These are phyloP conservation scores for Glyphotaelius pellucidus DNA, from an alignment of 2,888 invertebrate species.

Conservation along the genomic window DNA sequence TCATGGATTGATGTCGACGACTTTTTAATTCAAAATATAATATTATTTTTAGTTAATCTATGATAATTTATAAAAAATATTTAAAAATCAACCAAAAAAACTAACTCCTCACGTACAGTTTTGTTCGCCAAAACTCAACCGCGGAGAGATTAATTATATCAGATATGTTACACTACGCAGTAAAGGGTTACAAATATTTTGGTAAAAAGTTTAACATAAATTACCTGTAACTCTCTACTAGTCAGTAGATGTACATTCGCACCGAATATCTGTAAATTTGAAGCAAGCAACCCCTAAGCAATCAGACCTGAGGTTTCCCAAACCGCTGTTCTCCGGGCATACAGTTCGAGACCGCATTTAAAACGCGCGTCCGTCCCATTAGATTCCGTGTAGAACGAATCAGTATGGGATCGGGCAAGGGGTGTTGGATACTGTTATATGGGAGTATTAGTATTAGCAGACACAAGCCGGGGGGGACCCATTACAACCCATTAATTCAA, in stretches of 20 bases:
- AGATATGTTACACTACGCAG: no score
- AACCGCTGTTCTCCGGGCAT: not conserved
- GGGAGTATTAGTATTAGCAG: not conserved
- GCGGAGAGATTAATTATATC: no score
- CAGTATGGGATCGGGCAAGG: not conserved
- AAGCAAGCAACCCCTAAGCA: not conserved
- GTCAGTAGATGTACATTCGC: not conserved
- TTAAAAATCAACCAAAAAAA: no score
- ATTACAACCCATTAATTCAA: conserved; percentile 47
- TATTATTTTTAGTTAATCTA: no score
- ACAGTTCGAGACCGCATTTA: conserved; percentile 9
- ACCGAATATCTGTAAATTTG: not conserved
- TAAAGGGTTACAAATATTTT: no score
- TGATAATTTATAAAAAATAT: no score
- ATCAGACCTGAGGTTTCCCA: not conserved
- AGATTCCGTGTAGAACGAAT: conserved; percentile 10
- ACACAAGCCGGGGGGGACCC: not conserved
- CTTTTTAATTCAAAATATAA: no score
- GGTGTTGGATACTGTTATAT: not conserved
- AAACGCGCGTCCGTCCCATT: conserved; percentile 27
- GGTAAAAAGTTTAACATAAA: not conserved
- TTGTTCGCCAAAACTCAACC: no score
- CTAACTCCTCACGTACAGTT: no score
- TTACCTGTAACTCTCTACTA: not conserved
- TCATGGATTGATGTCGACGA: no score